phyloP scores from a whole-genome alignment of 2,113 vertebrate species.

The Myiopsitta monachus region DNA sequence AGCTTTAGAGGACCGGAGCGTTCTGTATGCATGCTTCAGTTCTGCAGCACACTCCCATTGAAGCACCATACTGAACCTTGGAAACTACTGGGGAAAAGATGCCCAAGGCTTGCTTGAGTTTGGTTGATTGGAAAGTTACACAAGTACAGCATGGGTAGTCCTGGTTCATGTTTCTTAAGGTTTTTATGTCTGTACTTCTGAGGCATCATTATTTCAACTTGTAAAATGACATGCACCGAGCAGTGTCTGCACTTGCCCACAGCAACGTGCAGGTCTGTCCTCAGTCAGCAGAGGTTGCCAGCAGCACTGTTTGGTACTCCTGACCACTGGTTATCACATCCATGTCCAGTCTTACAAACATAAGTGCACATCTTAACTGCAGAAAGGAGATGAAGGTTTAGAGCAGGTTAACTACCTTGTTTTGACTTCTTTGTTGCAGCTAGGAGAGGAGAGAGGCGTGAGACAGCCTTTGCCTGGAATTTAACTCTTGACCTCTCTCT shows the following conservation, averaged over 20 bases:
- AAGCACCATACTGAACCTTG: neutral
- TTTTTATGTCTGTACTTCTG: neutral
- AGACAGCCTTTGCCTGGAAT: neutral
- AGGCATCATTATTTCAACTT: neutral
- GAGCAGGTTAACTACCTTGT: neutral
- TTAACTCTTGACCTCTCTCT: neutral
- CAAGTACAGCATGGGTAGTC: neutral
- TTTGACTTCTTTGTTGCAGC: neutral
- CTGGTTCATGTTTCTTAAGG: neutral
- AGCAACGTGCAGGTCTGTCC: neutral
- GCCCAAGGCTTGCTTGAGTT: neutral
- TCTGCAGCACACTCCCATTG: neutral
- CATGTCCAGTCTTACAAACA: rapidly evolving
- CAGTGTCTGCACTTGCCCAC: neutral
- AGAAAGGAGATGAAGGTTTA: neutral
- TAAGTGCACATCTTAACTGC: neutral
- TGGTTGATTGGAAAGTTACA: neutral
- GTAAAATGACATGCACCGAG: rapidly evolving
- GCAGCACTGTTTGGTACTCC: neutral
- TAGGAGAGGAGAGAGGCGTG: neutral
- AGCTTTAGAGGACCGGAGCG: neutral
- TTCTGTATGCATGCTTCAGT: neutral
- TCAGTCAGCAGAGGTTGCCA: neutral
- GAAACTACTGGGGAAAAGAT: neutral
- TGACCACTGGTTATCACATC: neutral